Percentiles rank a stretch among this genome's conserved stretches.
phyloP scores from a whole-genome alignment of 2,888 invertebrate genomes.

The Junonia oenone region DNA sequence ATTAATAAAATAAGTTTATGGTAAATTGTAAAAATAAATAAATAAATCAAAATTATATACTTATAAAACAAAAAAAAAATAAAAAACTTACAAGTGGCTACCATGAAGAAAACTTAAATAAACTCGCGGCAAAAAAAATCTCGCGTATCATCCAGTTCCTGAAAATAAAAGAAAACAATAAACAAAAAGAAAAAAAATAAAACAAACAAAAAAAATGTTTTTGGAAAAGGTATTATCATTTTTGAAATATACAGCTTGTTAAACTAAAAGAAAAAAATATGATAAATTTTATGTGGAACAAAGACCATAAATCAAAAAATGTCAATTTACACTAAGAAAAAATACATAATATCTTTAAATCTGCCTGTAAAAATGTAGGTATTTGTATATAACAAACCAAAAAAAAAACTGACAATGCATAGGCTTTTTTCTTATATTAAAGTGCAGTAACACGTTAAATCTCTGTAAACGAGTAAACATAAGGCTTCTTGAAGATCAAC shows the following conservation, averaged over 20 bases:
- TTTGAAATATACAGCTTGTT: too few relatives aligned
- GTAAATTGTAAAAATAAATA: conserved; percentile 2
- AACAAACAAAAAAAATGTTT: not conserved
- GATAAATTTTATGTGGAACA: not conserved
- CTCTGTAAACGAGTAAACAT: not conserved
- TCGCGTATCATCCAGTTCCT: conserved; percentile 51
- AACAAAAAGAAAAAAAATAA: conserved; percentile 42
- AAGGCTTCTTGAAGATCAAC: not conserved
- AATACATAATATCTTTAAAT: too few relatives aligned
- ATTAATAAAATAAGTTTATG: too few relatives aligned
- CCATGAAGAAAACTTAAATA: conserved; percentile 70
- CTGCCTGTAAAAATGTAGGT: too few relatives aligned
- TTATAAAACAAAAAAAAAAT: conserved; percentile 51
- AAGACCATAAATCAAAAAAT: too few relatives aligned
- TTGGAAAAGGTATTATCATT: too few relatives aligned
- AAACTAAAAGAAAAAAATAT: not conserved
- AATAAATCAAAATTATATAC: conserved; percentile 33
- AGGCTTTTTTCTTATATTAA: too few relatives aligned
- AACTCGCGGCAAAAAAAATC: conserved; percentile 54
- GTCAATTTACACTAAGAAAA: too few relatives aligned
- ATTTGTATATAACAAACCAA: too few relatives aligned
- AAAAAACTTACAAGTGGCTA: conserved; percentile 78
- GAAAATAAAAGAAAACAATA: conserved; percentile 56
- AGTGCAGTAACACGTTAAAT: not conserved
- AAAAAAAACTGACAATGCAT: too few relatives aligned